A percentile compares a stretch with the other conserved stretches of the same genome.
These are phyloP conservation scores for Netelia melanura DNA, from an alignment of 2,888 invertebrate species.

Conservation along the genomic window DNA sequence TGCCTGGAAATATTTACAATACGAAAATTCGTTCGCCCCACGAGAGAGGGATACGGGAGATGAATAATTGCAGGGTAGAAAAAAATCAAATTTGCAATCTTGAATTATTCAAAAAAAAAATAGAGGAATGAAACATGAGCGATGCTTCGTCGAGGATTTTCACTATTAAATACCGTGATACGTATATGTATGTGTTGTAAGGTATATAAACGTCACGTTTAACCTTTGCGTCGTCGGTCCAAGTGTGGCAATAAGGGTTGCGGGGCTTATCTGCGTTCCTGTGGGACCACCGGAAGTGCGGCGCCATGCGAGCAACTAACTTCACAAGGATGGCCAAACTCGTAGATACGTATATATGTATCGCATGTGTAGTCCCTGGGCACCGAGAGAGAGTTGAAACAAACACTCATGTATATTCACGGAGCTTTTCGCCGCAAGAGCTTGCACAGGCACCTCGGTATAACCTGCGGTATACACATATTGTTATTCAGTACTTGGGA, in stretches of 20 bases:
- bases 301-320: conserved; percentile 28
- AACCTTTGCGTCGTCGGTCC: conserved; percentile 15
- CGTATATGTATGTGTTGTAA: too few species aligned
- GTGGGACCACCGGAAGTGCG: conserved; percentile 33
- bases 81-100: too few species aligned
- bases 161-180: too few species aligned
- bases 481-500: conserved; percentile 42
- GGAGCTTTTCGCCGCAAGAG: conserved; percentile 31
- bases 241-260: conserved; percentile 25
- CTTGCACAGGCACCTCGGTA: conserved; percentile 47
- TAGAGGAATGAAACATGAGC: too few species aligned
- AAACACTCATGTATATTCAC: conserved; percentile 63
- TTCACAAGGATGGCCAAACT: conserved; percentile 8
- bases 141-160: too few species aligned
- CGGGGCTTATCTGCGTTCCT: conserved; percentile 43
- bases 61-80: too few species aligned
- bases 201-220: neutral
- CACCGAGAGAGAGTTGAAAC: conserved; percentile 53
- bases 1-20: neutral
- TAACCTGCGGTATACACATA: conserved; percentile 48
- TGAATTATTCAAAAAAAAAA: too few species aligned
- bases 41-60: too few species aligned
- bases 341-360: neutral
- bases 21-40: too few species aligned
- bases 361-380: neutral